Evolutionary conservation across 2,888 invertebrate genomes (phyloP), one percentile per base, ranked within the genome.

Genomic region (Amblyteles armatorius): DNA sequence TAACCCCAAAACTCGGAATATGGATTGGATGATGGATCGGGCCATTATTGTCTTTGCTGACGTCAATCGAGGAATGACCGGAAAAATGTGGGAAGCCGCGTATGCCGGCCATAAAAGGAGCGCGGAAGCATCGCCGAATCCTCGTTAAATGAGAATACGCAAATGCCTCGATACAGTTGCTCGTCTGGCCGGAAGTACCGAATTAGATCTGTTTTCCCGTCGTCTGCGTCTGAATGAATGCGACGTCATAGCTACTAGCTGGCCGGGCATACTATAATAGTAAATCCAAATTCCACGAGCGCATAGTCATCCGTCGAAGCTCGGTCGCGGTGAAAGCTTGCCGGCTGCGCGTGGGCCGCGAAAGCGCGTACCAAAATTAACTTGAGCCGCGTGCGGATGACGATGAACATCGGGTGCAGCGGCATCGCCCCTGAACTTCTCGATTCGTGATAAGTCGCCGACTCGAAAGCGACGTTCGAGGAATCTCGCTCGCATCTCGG

Each of bases 121-220:
- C 48, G 63, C 11, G 33, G 55, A 69, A 79, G 13, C 44, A 11
- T 29, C 36, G 63, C 55, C 44, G 36, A 33, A 65, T 74, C 52
- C 68, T 83, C 52, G 73, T 79, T 69, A 40, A 68, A 74, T 68
- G 48, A 22, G 13, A 69, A 69, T 52, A 65, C 83, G 79, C 44
- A 74, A 63, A 69, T 79, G 60, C 26, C 22, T 55, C 68, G 79
- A 74, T 63, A 33, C 26, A 69, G 26, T 26, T 77, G 78, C 67
- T 57, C 74, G 69, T 85, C 86, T 88, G 83, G 86, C 85, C 90
- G 91, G 90, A 91, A 90, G 88, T 90, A 85, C 89, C 52, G 72
- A 91, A 89, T 91, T 91, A 91, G 89, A 90, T 87, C 87, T 82
- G 88, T 87, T 88, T 88, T 87, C 86, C 84, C 85, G 88, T 88